Percentiles rank a stretch among this genome's conserved stretches.
These are phyloP conservation scores for Minunthozetes semirufus DNA, from an alignment of 2,888 invertebrate genomes.

Conservation along the genomic window DNA sequence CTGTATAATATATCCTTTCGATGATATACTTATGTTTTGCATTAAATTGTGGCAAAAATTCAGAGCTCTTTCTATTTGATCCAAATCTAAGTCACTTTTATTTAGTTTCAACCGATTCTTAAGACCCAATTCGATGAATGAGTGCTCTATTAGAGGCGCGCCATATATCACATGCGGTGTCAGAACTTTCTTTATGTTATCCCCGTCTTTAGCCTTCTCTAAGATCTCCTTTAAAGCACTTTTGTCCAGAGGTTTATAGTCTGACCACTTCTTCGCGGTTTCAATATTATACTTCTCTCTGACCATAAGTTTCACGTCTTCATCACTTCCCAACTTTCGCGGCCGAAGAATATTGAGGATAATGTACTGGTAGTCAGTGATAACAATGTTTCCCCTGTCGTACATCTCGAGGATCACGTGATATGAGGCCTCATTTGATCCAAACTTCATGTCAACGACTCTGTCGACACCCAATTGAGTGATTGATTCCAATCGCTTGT, in stretches of 20 bases:
- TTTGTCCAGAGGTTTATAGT: slow-evolving; percentile 44
- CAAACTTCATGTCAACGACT: slow-evolving; percentile 91
- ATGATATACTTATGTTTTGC: slow-evolving; percentile 54
- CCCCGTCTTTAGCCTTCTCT: slow-evolving; percentile 61
- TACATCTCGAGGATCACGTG: slow-evolving; percentile 92
- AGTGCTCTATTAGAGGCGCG: slow-evolving; percentile 82
- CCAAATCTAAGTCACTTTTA: slow-evolving; percentile 59
- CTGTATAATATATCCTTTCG: slow-evolving; percentile 79
- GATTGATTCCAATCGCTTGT: slow-evolving; percentile 80
- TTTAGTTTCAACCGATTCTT: slow-evolving; percentile 52
- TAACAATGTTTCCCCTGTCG: slow-evolving; percentile 87
- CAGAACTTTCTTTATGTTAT: slow-evolving; percentile 70
- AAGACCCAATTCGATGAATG: slow-evolving; percentile 66
- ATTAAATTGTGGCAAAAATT: slow-evolving; percentile 62
- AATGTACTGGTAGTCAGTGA: slow-evolving; percentile 80
- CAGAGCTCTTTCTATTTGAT: slow-evolving; percentile 54
- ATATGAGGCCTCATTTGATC: slow-evolving; percentile 59
- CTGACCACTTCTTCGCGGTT: slow-evolving; percentile 58
- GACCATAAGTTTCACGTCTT: slow-evolving; percentile 68
- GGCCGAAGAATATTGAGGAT: slow-evolving; percentile 90
- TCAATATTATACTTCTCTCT: slow-evolving; percentile 82
- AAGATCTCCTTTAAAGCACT: slow-evolving; percentile 59
- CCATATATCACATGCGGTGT: slow-evolving; percentile 81
- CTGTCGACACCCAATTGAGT: slow-evolving; percentile 85
- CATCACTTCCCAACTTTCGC: slow-evolving; percentile 79